Conservation (phyloP, 2,113 vertebrate genomes). For the Ciconia maguari region DNA sequence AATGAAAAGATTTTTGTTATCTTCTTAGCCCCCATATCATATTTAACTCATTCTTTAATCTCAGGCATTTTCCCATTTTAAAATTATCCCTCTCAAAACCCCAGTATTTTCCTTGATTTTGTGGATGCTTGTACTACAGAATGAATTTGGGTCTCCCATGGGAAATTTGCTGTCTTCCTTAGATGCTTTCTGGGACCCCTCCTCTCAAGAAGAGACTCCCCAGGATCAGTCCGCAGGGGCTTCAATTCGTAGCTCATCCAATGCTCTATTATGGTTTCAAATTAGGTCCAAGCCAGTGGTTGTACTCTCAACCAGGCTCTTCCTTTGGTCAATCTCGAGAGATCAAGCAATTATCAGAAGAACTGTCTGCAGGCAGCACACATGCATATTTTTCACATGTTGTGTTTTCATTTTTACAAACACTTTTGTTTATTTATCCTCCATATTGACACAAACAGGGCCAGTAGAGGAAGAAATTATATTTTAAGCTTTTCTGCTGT, state of each 20-base stretch:
- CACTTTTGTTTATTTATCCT: slow-evolving; percentile 28
- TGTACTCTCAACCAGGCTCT: not conserved
- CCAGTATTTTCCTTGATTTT: not conserved
- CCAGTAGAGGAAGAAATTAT: slow-evolving; percentile 63
- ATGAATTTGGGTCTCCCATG: not conserved
- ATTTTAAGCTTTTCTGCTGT: slow-evolving; percentile 65
- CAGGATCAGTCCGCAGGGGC: not conserved
- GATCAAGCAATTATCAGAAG: not conserved
- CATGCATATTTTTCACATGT: not conserved
- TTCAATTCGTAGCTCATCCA: not conserved
- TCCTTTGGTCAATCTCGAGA: not conserved
- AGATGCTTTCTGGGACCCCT: not conserved
- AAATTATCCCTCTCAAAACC: not conserved
- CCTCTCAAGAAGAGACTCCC: not conserved
- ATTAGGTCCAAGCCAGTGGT: not conserved
- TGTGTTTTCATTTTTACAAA: not conserved
- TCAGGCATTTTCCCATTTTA: not conserved
- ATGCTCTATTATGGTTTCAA: not conserved
- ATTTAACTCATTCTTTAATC: not conserved
- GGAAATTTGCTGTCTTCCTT: not conserved
- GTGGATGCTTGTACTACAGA: not conserved
- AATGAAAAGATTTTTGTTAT: not conserved
- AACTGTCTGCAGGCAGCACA: not conserved
- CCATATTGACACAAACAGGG: slow-evolving; percentile 28
- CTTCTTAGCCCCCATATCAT: not conserved